phyloP scores from a whole-genome alignment of 2,888 invertebrate genomes.

The Philopedon plagiatum region DNA sequence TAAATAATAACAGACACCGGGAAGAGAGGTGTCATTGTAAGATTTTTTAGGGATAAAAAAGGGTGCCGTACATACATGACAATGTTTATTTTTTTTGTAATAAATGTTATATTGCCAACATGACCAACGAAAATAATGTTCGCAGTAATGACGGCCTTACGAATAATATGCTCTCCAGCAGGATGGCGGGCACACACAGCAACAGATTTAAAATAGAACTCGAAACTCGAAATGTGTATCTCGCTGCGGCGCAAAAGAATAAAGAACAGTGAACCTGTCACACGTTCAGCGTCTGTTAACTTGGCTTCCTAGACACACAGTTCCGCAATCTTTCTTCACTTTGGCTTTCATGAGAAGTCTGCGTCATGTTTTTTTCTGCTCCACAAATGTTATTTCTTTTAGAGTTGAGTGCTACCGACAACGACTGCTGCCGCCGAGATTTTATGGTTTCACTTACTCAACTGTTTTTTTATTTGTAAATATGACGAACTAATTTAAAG shows the following conservation, averaged over 20 bases:
- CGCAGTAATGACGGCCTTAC: too few relatives aligned
- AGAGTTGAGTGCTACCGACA: neutral
- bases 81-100: too few relatives aligned
- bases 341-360: constrained; percentile 31
- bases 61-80: too few relatives aligned
- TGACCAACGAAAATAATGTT: constrained; percentile 38
- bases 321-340: constrained; percentile 48
- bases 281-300: constrained; percentile 47
- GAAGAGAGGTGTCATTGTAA: neutral
- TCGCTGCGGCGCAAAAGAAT: constrained; percentile 37
- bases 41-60: neutral
- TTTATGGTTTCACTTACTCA: constrained; percentile 10
- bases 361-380: constrained; percentile 27
- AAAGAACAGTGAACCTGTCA: constrained; percentile 51
- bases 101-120: too few relatives aligned
- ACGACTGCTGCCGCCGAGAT: neutral
- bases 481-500: too few relatives aligned
- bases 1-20: neutral
- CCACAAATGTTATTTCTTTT: constrained; percentile 17
- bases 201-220: constrained; percentile 42
- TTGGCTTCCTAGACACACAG: constrained; percentile 44
- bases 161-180: constrained; percentile 16
- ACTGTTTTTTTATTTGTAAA: neutral
- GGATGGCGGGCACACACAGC: constrained; percentile 26
- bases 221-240: constrained; percentile 27